Percentiles rank a stretch among this genome's conserved stretches.
phyloP scores from a whole-genome alignment of 2,888 invertebrate genomes.

The Stomorhina lunata region DNA sequence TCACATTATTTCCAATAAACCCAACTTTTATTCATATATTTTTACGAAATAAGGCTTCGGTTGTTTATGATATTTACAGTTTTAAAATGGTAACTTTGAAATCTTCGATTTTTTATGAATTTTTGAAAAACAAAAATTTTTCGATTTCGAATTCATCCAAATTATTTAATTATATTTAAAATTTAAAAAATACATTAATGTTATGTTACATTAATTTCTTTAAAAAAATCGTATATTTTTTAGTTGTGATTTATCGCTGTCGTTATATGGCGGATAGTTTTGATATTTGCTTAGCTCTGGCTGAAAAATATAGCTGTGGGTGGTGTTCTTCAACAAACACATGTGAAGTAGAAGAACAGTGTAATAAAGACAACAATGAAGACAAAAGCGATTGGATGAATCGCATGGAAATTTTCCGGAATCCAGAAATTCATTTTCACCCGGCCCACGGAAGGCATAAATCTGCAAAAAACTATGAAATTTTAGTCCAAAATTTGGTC shows the following conservation, averaged over 20 bases:
- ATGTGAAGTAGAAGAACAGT: constrained; percentile 95
- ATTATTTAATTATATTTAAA: too few species aligned
- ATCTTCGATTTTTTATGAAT: too few species aligned
- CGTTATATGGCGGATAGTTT: constrained; percentile 98
- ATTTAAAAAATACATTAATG: too few species aligned
- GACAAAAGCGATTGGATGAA: constrained; percentile 90
- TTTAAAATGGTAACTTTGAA: too few species aligned
- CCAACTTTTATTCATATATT: too few species aligned
- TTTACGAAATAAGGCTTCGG: too few species aligned
- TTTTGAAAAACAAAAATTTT: too few species aligned
- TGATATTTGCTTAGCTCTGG: constrained; percentile 95
- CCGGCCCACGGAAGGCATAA: constrained; percentile 98
- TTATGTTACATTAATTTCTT: too few species aligned
- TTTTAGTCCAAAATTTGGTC: constrained; percentile 93
- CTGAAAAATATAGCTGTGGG: constrained; percentile 95
- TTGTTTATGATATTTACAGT: too few species aligned
- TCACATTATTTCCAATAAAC: too few species aligned
- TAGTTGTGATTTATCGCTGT: constrained; percentile 94
- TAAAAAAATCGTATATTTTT: constrained; percentile 69
- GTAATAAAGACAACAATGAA: constrained; percentile 83
- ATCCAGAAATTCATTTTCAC: constrained; percentile 93
- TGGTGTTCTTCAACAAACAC: constrained; percentile 97
- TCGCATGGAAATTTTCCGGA: constrained; percentile 94
- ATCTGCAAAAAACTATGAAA: constrained; percentile 95
- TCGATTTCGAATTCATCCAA: too few species aligned